Evolutionary conservation across 2,797 vertebrate genomes (phyloP).

Genomic region (Taeniopygia guttata): DNA sequence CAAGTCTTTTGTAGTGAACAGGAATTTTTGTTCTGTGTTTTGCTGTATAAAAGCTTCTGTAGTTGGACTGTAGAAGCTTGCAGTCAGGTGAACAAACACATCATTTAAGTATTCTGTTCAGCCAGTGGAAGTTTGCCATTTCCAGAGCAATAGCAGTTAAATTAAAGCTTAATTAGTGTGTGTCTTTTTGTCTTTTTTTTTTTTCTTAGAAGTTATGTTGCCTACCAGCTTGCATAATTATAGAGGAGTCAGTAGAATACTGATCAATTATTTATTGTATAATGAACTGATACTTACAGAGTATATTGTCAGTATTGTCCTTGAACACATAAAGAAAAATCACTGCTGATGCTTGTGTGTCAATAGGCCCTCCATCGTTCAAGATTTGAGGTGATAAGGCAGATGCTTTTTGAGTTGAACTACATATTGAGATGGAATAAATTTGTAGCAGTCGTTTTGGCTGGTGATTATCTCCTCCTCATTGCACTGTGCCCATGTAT

Average conservation of each 20-base stretch:
- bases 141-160: not conserved
- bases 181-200: not conserved
- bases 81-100: not conserved
- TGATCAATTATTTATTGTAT: not conserved
- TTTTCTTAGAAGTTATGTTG: not conserved
- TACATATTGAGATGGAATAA: not conserved
- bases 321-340: not conserved
- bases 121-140: not conserved
- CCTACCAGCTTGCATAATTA: not conserved
- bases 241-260: not conserved
- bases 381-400: not conserved
- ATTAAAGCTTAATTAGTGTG: not conserved
- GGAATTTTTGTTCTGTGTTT: not conserved
- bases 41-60: not conserved
- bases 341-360: not conserved
- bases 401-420: not conserved
- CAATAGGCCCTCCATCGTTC: not conserved
- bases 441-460: not conserved
- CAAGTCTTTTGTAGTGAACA: not conserved
- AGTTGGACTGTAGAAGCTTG: not conserved
- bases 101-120: not conserved
- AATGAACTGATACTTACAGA: not conserved
- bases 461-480: not conserved
- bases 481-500: not conserved
- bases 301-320: not conserved